Evolutionary conservation across 2,797 vertebrate species (phyloP), one percentile per base, ranked within the genome.

Genomic region (Miichthys miiuy): DNA sequence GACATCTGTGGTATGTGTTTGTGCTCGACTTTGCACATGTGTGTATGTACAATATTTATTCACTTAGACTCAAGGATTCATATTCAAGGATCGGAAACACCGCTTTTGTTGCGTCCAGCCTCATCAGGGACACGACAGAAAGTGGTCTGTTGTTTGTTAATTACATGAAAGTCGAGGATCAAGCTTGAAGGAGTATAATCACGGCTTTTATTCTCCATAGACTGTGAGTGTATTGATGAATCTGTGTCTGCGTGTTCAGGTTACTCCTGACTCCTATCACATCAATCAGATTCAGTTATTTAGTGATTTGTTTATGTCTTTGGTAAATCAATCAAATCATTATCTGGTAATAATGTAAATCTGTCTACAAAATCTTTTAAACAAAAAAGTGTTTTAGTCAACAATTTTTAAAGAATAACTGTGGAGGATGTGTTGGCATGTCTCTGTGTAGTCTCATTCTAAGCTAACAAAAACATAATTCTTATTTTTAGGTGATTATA

Each of bases 1-100:
- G 91, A 92, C 79, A 73, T 72, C 63, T 66, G 88, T 68, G 91
- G 87, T 86, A 79, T 83, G 83, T 85, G 86, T 80, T 71, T 74
- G 68, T 84, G 69, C 67, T 50, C 2, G 17, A 34, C 57, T 62
- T 21, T 46, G 44, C 76, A 65, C 75, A 65, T 60, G 51, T 57
- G 50, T 66, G 66, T 30, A 56, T 63, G 3, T 23, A 46, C 38
- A 62, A 7, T n/a, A 44, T 72, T 48, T 21, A 66, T 64, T 42
- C 50, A 74, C 47, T 51, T 64, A 21, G 50, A 42, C 30, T 51
- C 6, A 5, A 65, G 16, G 21, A 64, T 54, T 58, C 63, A 78
- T 66, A 72, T 38, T 44, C 11, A 72, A 54, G 62, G 30, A 66
- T 12, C 17, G 54, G 76, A 74, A 83, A 75, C 70, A 52, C 17